Base-by-base conservation (phyloP, 2,888 invertebrate species). In the Apotomis capreana region DNA sequence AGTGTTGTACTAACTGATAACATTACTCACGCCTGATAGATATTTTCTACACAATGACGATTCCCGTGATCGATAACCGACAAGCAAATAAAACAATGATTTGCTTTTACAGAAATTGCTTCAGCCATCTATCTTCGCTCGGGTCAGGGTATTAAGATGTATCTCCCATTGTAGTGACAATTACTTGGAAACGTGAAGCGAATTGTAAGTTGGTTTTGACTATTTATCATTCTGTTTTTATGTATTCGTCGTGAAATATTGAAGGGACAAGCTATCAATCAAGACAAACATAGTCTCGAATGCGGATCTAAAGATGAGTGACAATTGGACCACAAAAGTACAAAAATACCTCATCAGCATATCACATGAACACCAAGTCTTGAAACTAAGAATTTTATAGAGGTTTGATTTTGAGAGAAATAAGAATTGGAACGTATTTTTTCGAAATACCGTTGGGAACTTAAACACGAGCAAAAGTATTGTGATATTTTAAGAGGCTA, bases 61-160 rank as follows among this genome's bases (percentile, higher is more conserved):
- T 71, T 62, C 61, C 70, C 44, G n/a, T 76, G 77, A 83, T 82
- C 81, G 75, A 83, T 83, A 79, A 81, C 65, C 72, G 71, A 65
- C 68, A 58, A 73, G 74, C 75, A 74, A 75, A 78, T 75, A 74
- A 75, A 78, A 84, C 84, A 84, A 79, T 81, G 74, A 44, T 79
- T 79, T 83, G 83, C 82, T 83, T 81, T 84, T 81, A 84, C 44
- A 57, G 13, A 61, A 65, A 55, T 49, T 15, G 61, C 15, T 15
- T 26, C 12, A 51, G 8, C 74, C 61, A 65, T 72, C 37, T 63
- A 75, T 73, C 74, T 74, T 74, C 64, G 69, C 51, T 65, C 60
- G 26, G 62, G 63, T 62, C 67, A 62, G 55, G 68, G 65, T 57
- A 68, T 52, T 73, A 74, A 73, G 76, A 76, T 69, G 69, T 72